Conservation (phyloP, 1,140 invertebrate genomes). For the Pseudomyrmex gracilis region DNA sequence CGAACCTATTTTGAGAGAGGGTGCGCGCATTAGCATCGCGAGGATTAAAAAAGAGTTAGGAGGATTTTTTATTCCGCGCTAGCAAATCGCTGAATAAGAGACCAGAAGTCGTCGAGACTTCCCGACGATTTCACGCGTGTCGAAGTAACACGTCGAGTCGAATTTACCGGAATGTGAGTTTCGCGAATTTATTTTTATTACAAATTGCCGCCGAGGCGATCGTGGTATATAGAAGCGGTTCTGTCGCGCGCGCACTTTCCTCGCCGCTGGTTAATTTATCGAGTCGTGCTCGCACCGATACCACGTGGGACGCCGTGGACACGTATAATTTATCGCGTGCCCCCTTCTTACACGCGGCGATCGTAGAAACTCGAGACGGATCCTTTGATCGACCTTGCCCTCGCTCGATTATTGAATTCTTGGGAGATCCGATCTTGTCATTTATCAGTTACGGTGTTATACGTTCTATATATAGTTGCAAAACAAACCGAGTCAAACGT, state of each 20-base stretch:
- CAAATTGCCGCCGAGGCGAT: constrained; percentile 59
- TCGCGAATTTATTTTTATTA: constrained; percentile 68
- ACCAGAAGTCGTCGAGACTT: constrained; percentile 56
- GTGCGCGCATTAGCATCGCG: background rate
- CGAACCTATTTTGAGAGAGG: no score
- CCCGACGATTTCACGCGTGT: constrained; percentile 55
- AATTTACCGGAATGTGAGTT: constrained; percentile 64
- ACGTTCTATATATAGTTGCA: background rate
- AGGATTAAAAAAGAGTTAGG: background rate
- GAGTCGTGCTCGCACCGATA: constrained; percentile 51
- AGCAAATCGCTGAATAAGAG: background rate
- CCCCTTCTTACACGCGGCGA: constrained; percentile 58
- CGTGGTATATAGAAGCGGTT: constrained; percentile 7
- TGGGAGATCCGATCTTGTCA: background rate
- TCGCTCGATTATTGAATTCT: constrained; percentile 17
- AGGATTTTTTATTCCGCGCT: background rate
- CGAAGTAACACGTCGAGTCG: constrained; percentile 64
- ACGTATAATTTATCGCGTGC: constrained; percentile 72
- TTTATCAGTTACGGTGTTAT: background rate
- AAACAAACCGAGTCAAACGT: background rate
- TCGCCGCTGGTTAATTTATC: constrained; percentile 72
- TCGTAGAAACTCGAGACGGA: constrained; percentile 45
- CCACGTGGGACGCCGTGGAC: constrained; percentile 70
- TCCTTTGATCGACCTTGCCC: background rate
- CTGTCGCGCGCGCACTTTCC: background rate